Evolutionary conservation across 2,113 vertebrate genomes (phyloP).

Genomic region (Chaenogobius annularis): DNA sequence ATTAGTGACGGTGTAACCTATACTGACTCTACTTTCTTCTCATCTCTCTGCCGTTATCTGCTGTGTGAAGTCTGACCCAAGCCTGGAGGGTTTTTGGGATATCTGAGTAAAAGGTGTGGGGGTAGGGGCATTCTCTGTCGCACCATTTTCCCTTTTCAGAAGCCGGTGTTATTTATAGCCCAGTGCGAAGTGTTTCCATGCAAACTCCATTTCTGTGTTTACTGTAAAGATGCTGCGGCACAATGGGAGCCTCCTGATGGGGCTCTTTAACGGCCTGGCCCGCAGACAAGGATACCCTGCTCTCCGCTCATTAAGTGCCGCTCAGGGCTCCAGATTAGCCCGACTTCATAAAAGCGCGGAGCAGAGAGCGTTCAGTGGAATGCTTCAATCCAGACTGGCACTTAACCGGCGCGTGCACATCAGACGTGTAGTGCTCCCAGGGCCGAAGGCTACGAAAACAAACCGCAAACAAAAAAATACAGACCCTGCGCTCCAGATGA

Average conservation of each 20-base stretch:
- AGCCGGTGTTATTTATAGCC: conserved; percentile 54
- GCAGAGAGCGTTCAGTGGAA: conserved; percentile 55
- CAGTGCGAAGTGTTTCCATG: conserved; percentile 31
- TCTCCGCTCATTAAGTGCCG: conserved; percentile 25
- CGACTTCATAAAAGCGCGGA: conserved; percentile 36
- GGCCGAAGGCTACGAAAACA: conserved; percentile 27
- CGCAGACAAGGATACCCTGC: conserved; percentile 6
- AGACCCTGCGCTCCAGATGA: conserved; percentile 22
- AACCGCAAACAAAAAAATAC: not conserved
- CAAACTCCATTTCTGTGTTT: conserved; percentile 37
- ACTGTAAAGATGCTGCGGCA: conserved; percentile 29
- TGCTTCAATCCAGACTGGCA: conserved; percentile 35
- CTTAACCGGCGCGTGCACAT: conserved; percentile 40
- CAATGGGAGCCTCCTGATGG: conserved; percentile 29
- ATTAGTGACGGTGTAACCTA: not conserved
- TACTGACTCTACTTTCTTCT: not conserved
- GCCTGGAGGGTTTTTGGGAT: conserved; percentile 21
- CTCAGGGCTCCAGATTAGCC: conserved; percentile 39
- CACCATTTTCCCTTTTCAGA: conserved; percentile 26
- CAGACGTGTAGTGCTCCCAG: conserved; percentile 22
- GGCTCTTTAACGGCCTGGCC: conserved; percentile 6
- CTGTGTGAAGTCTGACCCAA: not conserved
- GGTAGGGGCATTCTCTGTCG: conserved; percentile 19
- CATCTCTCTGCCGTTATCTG: not conserved
- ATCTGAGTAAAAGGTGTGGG: conserved; percentile 35